These are phyloP conservation scores for Polydrusus tereticollis DNA, from an alignment of 2,888 invertebrate genomes.

Conservation along the genomic window DNA sequence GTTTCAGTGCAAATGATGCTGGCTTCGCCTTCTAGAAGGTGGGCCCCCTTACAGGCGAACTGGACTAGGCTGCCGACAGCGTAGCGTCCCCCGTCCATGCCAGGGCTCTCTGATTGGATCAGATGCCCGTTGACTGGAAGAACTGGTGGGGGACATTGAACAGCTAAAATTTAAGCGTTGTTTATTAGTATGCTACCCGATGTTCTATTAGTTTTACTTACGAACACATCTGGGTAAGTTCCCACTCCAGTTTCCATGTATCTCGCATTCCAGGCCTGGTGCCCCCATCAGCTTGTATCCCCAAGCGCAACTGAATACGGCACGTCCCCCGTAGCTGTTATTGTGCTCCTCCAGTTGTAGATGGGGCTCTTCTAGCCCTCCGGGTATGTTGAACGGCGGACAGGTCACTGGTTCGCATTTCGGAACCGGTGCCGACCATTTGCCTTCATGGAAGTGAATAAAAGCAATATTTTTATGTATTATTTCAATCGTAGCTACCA, in stretches of 20 bases:
- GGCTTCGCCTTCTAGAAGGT: constrained; percentile 80
- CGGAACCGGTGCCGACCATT: constrained; percentile 83
- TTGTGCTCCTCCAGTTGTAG: constrained; percentile 84
- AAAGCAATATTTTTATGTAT: background rate
- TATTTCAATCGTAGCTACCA: too few relatives aligned
- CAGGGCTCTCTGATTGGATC: constrained; percentile 68
- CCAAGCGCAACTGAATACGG: constrained; percentile 87
- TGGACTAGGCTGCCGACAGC: constrained; percentile 86
- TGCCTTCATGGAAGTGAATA: too few relatives aligned
- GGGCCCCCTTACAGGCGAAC: constrained; percentile 80
- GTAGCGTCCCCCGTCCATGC: constrained; percentile 74
- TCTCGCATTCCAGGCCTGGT: constrained; percentile 84
- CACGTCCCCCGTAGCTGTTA: constrained; percentile 84
- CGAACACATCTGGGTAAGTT: constrained; percentile 82
- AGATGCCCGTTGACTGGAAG: constrained; percentile 80
- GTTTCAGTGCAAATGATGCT: constrained; percentile 89
- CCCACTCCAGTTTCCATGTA: constrained; percentile 85
- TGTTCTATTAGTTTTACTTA: too few relatives aligned
- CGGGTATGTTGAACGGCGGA: constrained; percentile 75
- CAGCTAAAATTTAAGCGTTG: constrained; percentile 77
- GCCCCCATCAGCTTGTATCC: constrained; percentile 84
- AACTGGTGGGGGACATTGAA: constrained; percentile 83
- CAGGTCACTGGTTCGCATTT: constrained; percentile 84
- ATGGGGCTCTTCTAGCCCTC: constrained; percentile 78
- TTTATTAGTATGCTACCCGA: too few relatives aligned